phyloP scores from a whole-genome alignment of 23 tunicate species.

The Ascidia mentula region DNA sequence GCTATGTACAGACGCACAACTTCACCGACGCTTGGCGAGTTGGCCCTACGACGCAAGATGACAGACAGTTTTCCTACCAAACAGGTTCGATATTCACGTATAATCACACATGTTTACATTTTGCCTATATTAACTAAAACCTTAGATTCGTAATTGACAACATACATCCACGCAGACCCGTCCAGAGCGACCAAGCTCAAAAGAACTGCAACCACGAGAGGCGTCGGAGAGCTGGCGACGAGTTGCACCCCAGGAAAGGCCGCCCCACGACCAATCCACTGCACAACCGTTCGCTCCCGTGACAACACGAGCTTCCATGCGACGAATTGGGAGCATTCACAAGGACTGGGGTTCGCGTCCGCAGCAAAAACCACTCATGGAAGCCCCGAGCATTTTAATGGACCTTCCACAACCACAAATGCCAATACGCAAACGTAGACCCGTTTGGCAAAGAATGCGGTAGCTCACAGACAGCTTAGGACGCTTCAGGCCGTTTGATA shows the following conservation, averaged over 20 bases:
- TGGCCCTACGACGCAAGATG: constrained; percentile 60
- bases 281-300: constrained; percentile 19
- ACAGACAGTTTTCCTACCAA: constrained; percentile 83
- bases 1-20: constrained; percentile 62
- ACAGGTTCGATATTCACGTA: constrained; percentile 36
- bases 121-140: background rate
- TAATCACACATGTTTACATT: background rate
- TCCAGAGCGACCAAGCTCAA: constrained; percentile 15
- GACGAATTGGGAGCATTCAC: background rate
- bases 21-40: constrained; percentile 92
- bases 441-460: constrained; percentile 74
- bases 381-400: constrained; percentile 6
- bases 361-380: background rate
- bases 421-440: constrained; percentile 46
- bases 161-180: constrained; percentile 2
- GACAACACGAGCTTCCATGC: constrained; percentile 7
- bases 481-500: too few species aligned
- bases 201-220: constrained; percentile 25
- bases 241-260: constrained; percentile 12
- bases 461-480: too few species aligned
- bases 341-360: background rate
- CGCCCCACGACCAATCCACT: constrained; percentile 14
- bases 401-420: constrained; percentile 48
- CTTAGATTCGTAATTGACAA: background rate
- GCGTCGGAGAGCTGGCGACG: constrained; percentile 46